Percentiles rank a stretch among this genome's conserved stretches.
phyloP scores from a whole-genome alignment of 2,113 vertebrate species.

The Ardeotis arabs region DNA sequence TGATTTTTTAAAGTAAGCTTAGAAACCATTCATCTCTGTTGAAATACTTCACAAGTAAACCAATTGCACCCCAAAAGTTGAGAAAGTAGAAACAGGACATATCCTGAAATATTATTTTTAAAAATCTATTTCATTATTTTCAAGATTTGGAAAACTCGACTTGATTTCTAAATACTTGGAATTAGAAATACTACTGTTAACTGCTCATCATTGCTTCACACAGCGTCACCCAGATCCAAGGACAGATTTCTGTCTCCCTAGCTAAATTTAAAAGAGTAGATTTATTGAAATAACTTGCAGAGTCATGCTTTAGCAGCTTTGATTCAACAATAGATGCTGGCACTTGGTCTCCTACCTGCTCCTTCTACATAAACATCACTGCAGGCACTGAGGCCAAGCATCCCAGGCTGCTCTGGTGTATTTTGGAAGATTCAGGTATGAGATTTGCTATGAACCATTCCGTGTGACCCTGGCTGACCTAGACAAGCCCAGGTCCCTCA shows the following conservation, averaged over 20 bases:
- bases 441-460: neutral
- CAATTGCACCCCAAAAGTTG: neutral
- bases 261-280: neutral
- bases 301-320: neutral
- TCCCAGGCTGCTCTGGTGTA: too few species aligned
- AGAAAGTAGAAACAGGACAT: neutral
- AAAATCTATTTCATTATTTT: neutral
- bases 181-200: neutral
- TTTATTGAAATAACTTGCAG: neutral
- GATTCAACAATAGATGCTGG: neutral
- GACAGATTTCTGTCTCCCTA: neutral
- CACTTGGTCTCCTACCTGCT: neutral
- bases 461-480: neutral
- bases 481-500: neutral
- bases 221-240: neutral
- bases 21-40: neutral
- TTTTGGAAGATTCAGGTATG: neutral
- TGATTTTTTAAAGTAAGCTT: slow-evolving; percentile 20
- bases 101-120: neutral
- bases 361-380: neutral
- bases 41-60: slow-evolving; percentile 1
- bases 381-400: rapidly evolving
- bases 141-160: neutral
- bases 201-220: neutral
- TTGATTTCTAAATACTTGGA: neutral